These are phyloP conservation scores for Octodon degus DNA, from an alignment of 2,113 vertebrate species.

Conservation along the genomic window DNA sequence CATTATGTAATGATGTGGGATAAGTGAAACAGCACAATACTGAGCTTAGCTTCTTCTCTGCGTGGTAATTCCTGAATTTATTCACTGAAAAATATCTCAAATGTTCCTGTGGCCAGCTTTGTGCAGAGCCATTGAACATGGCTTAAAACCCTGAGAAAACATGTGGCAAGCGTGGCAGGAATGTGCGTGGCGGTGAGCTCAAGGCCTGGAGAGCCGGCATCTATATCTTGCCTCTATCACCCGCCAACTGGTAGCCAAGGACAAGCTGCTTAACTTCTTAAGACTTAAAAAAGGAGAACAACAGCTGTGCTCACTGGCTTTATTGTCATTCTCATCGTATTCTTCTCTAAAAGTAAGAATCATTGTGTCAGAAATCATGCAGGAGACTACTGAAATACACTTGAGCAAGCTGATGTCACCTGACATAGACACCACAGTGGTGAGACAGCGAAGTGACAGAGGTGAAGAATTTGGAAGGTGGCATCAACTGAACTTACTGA, in stretches of 20 bases:
- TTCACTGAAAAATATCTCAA: neutral
- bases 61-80: neutral
- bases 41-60: neutral
- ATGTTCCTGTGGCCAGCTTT: neutral
- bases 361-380: conserved; percentile 11
- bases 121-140: neutral
- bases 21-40: neutral
- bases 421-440: neutral
- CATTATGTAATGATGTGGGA: neutral
- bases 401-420: neutral
- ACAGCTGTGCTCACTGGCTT: neutral
- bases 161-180: neutral
- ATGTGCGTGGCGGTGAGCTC: neutral
- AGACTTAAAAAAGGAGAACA: neutral
- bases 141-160: neutral
- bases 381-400: neutral
- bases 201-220: neutral
- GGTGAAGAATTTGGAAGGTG: neutral
- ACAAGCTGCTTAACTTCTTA: neutral
- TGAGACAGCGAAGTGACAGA: neutral
- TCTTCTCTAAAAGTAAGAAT: neutral
- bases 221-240: neutral
- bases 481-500: neutral
- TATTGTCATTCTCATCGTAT: neutral
- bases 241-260: neutral